These are phyloP conservation scores for Spilogale gracilis DNA, from an alignment of 2,113 vertebrate genomes.

Conservation along the genomic window DNA sequence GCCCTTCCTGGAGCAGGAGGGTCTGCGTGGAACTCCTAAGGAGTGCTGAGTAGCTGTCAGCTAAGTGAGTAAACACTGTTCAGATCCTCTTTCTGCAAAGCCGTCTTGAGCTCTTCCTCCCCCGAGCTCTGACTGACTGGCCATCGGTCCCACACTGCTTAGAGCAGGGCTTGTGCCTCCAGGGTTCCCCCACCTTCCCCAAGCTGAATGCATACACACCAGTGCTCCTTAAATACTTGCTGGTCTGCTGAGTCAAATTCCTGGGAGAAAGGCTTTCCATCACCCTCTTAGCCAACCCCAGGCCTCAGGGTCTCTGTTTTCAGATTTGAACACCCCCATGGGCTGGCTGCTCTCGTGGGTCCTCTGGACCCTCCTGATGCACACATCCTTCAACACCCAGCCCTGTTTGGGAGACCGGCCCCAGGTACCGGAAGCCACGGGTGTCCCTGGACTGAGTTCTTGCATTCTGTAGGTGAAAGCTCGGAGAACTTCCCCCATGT, in stretches of 20 bases:
- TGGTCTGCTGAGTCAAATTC: neutral
- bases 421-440: neutral
- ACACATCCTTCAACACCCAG: neutral
- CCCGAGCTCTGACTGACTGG: neutral
- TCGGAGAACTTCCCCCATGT: neutral
- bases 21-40: neutral
- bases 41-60: neutral
- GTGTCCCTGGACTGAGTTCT: neutral
- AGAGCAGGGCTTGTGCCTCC: neutral
- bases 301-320: neutral
- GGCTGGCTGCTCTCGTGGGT: neutral
- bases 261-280: neutral
- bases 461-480: neutral
- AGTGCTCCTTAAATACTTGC: neutral
- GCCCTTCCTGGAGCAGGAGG: neutral
- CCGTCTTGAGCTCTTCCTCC: neutral
- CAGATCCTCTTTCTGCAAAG: neutral
- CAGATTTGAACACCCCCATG: neutral
- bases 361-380: neutral
- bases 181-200: neutral
- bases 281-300: neutral
- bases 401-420: neutral
- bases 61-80: neutral
- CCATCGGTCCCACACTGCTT: neutral
- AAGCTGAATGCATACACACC: fast-evolving